These are phyloP conservation scores for Philaenus spumarius DNA, from an alignment of 1,140 invertebrate species.

Conservation along the genomic window DNA sequence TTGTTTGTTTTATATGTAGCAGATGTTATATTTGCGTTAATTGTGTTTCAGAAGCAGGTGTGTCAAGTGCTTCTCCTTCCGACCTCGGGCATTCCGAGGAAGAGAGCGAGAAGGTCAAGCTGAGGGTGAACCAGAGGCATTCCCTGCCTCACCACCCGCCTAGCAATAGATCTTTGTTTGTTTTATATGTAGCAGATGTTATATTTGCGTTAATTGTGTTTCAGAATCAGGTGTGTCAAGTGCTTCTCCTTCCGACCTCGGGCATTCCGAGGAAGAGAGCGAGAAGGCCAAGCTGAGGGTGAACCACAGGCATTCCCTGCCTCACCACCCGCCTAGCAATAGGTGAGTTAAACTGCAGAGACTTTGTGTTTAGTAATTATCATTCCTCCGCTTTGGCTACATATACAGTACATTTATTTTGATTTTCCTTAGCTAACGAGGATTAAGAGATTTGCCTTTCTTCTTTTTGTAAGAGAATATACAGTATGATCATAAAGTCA, in stretches of 20 bases:
- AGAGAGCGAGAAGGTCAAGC: no score
- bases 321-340: slow-evolving; percentile 27
- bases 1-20: no score
- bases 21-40: neutral
- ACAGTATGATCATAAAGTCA: no score
- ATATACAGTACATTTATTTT: no score
- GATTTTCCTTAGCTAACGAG: no score
- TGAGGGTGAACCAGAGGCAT: slow-evolving; percentile 32
- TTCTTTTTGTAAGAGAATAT: no score
- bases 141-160: slow-evolving; percentile 34
- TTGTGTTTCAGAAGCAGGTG: slow-evolving; percentile 32
- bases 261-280: slow-evolving; percentile 35
- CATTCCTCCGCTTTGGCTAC: no score
- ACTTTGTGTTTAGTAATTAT: no score
- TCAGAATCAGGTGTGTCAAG: slow-evolving; percentile 35
- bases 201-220: slow-evolving; percentile 13
- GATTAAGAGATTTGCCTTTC: no score
- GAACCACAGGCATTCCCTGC: slow-evolving; percentile 35
- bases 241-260: slow-evolving; percentile 36
- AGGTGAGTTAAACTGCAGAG: slow-evolving; percentile 18
- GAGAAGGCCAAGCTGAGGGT: slow-evolving; percentile 34
- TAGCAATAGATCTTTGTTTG: slow-evolving; percentile 24
- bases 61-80: slow-evolving; percentile 36
- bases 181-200: neutral
- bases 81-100: slow-evolving; percentile 35